These are phyloP conservation scores for Arvicanthis niloticus DNA, from an alignment of 2,113 vertebrate species.

Conservation along the genomic window DNA sequence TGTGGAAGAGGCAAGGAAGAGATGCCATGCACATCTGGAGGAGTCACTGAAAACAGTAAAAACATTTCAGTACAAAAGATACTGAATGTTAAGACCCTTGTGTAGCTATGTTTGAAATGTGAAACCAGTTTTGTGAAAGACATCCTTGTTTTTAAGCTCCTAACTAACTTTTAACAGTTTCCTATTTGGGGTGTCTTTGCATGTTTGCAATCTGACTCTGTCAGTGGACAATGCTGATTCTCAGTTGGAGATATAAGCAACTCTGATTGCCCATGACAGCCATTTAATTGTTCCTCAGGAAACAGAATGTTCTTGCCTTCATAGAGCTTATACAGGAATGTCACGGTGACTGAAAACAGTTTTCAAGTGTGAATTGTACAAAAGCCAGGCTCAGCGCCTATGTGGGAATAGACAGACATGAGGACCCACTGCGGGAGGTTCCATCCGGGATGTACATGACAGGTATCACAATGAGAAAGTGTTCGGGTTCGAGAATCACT, in stretches of 20 bases:
- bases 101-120: neutral
- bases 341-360: neutral
- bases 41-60: neutral
- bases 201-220: neutral
- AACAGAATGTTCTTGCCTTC: neutral
- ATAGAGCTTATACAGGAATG: neutral
- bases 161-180: neutral
- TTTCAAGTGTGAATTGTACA: neutral
- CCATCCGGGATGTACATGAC: neutral
- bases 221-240: neutral
- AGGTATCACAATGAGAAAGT: neutral
- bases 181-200: neutral
- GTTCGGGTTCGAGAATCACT: no score
- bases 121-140: neutral
- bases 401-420: neutral
- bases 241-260: no score
- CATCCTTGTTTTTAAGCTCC: neutral
- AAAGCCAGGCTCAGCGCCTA: neutral
- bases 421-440: neutral
- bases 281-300: neutral
- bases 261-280: neutral
- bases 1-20: neutral
- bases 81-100: neutral
- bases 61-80: neutral
- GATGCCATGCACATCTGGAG: neutral